Conservation (phyloP, 2,797 vertebrate species). For the Chaunax sp. region DNA sequence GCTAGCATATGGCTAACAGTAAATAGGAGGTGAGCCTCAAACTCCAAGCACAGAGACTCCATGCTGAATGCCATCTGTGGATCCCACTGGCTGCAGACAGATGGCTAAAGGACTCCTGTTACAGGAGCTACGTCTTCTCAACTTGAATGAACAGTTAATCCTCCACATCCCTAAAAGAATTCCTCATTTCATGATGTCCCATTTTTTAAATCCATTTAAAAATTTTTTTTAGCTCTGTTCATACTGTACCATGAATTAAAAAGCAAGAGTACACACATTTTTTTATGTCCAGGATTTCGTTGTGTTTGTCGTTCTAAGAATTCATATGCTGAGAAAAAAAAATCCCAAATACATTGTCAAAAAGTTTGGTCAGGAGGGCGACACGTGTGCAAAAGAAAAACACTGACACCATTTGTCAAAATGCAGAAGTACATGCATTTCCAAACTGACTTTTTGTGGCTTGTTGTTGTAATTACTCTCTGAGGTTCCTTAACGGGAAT, state of each 20-base stretch:
- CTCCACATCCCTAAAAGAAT: slow-evolving; percentile 11
- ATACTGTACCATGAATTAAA: not conserved
- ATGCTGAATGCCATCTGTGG: slow-evolving; percentile 75
- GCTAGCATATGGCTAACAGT: slow-evolving; percentile 61
- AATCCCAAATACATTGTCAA: not conserved
- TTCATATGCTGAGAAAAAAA: no score
- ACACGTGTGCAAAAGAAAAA: slow-evolving; percentile 58
- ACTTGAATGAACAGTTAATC: slow-evolving; percentile 67
- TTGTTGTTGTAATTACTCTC: slow-evolving; percentile 18
- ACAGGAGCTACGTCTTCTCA: slow-evolving; percentile 61
- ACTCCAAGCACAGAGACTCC: slow-evolving; percentile 56
- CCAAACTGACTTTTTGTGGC: slow-evolving; percentile 4
- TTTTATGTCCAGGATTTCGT: not conserved
- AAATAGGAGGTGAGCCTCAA: slow-evolving; percentile 62
- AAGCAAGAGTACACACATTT: not conserved
- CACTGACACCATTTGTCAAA: slow-evolving; percentile 77
- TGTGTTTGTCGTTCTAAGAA: no score
- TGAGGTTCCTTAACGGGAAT: slow-evolving; percentile 14
- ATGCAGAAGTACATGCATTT: slow-evolving; percentile 63
- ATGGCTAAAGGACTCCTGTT: slow-evolving; percentile 75
- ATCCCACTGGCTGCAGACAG: slow-evolving; percentile 68
- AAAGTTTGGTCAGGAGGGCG: slow-evolving; percentile 1
- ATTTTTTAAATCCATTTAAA: not conserved
- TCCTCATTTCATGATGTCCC: not conserved
- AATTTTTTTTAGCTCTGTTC: not conserved